Conservation (phyloP, 2,113 vertebrate genomes). For the Ranitomeya variabilis region DNA sequence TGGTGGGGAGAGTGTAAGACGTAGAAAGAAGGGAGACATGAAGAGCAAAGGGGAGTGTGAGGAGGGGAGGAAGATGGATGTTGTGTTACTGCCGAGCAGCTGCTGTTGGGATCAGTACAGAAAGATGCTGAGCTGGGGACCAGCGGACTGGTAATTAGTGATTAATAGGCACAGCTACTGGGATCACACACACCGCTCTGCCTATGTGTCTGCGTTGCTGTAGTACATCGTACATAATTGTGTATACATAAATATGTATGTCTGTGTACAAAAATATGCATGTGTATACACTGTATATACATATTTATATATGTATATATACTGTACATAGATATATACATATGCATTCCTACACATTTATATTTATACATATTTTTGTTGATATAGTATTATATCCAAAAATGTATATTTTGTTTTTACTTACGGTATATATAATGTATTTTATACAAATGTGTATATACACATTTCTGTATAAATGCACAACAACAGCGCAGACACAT, state of each 20-base stretch:
- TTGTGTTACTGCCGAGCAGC: slow-evolving; percentile 53
- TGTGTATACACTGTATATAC: too few relatives aligned
- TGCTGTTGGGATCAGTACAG: slow-evolving; percentile 58
- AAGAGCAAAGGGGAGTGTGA: background rate
- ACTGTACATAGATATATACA: background rate
- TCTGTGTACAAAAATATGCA: background rate
- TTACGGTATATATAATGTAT: too few relatives aligned
- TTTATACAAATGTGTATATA: too few relatives aligned
- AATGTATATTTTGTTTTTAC: too few relatives aligned
- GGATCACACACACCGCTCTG: slow-evolving; percentile 47
- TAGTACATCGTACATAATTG: background rate
- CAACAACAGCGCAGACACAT: too few relatives aligned
- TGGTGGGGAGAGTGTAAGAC: background rate
- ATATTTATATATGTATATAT: slow-evolving; percentile 29
- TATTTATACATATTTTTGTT: too few relatives aligned
- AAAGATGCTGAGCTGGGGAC: slow-evolving; percentile 56
- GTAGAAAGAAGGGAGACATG: background rate
- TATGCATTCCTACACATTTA: too few relatives aligned
- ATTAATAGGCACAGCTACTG: slow-evolving; percentile 56
- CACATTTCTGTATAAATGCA: too few relatives aligned
- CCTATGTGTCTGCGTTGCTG: slow-evolving; percentile 6
- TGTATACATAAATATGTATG: background rate
- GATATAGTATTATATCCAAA: too few relatives aligned
- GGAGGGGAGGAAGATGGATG: slow-evolving; percentile 50
- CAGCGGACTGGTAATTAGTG: slow-evolving; percentile 57